Evolutionary conservation across 2,888 invertebrate species (phyloP).

Genomic region (Lasioglossum zephyrum): DNA sequence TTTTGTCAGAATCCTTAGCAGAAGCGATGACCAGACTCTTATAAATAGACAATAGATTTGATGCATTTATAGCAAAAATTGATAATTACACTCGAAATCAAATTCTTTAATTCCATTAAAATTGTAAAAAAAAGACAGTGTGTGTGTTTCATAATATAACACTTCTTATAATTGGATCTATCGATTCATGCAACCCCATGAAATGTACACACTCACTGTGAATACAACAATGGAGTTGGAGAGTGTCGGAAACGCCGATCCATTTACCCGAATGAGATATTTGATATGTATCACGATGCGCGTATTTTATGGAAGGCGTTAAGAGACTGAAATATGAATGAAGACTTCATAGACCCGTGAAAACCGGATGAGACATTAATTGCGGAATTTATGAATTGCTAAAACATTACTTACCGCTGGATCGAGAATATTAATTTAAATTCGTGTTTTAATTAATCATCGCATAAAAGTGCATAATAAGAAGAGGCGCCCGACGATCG

Average conservation of each 20-base stretch:
- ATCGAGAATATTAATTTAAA: neutral
- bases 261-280: neutral
- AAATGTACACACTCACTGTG: neutral
- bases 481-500: neutral
- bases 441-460: neutral
- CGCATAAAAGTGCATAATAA: neutral
- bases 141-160: too few species aligned
- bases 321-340: neutral
- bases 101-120: too few species aligned
- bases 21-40: neutral
- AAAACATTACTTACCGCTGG: neutral
- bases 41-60: too few species aligned
- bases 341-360: neutral
- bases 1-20: neutral
- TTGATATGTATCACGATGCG: neutral
- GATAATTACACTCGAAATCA: too few species aligned
- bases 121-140: too few species aligned
- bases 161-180: neutral
- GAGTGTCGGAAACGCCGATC: neutral
- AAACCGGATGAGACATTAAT: conserved; percentile 2
- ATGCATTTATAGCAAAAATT: too few species aligned
- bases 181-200: neutral
- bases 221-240: neutral
- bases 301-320: neutral
- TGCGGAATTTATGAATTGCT: neutral